Base-by-base conservation (phyloP, 2,888 invertebrate genomes). In the Caenorhabditis doughertyi region DNA sequence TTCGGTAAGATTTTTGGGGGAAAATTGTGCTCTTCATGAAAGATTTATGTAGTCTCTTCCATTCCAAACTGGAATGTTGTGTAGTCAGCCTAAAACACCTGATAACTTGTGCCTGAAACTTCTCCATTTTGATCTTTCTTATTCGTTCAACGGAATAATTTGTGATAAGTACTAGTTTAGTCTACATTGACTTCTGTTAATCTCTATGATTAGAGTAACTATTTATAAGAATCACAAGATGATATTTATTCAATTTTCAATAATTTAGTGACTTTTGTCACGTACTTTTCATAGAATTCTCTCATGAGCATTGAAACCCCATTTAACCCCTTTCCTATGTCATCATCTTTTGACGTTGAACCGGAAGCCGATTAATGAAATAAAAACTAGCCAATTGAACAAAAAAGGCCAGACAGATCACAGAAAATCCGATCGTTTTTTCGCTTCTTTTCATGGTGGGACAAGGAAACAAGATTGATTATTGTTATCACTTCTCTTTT, bases 401-500 rank as follows among this genome's bases (percentile, higher is more conserved):
- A 39, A 5, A n/a, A 23, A n/a, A 70, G 70, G 58, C 35, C 58
- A 58, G 44, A 35, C 56, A 58, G 58, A 58, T 70, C 70, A 70
- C 18, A 11, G 9, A 32, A 60, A 71, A 60, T 71, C 60, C 27
- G 60, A 55, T 60, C 60, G 55, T 55, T 68, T 39, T 53, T 29
- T 3, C 23, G 27, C 29, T 13, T 49, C 5, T 65, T 49, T 42
- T 23, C 16, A 11, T 39, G 47, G 39, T 9, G 18, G 29, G 25
- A 49, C 44, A 35, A 39, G 58, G 58, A 58, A 58, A 58, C 23
- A 11, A 35, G 13, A 39, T 56, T 29, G 27, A 35, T 60, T 60
- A 23, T 42, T 1, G 27, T n/a, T n/a, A n/a, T n/a, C 39, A 27
- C 32, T 58, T 32, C 16, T 2, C 35, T 21, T 27, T n/a, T 16